Conservation (phyloP, 2,113 vertebrate genomes). For the Seriola dumerili region DNA sequence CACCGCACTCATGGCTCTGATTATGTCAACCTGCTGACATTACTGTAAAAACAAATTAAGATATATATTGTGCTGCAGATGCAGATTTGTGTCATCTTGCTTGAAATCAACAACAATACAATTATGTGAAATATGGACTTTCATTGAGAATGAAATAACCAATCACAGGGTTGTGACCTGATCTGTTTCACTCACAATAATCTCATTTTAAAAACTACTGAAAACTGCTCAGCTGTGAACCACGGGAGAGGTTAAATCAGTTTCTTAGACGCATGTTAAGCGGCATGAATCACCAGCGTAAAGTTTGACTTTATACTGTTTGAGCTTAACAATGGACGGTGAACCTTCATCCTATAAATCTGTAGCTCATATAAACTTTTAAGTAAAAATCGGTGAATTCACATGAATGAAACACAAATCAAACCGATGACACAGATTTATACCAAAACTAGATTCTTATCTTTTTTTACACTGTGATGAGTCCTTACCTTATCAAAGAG, state of each 20-base stretch:
- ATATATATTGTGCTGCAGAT: background rate
- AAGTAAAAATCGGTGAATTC: background rate
- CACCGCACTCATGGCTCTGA: conserved; percentile 38
- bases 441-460: background rate
- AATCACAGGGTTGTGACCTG: background rate
- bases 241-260: background rate
- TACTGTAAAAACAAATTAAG: conserved; percentile 14
- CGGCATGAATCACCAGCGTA: background rate
- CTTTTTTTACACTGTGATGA: background rate
- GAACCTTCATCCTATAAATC: conserved; percentile 69
- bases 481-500: conserved; percentile 63
- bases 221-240: background rate
- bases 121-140: background rate
- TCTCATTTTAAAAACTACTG: background rate
- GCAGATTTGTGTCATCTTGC: background rate
- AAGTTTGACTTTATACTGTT: conserved; percentile 6
- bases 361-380: background rate
- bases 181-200: background rate
- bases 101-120: background rate
- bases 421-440: background rate
- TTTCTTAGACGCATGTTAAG: background rate
- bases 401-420: background rate
- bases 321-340: conserved; percentile 15
- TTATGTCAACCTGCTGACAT: conserved; percentile 26
- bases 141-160: conserved; percentile 8